Base-by-base conservation (phyloP, 2,888 invertebrate genomes). In the Drosophila robusta region DNA sequence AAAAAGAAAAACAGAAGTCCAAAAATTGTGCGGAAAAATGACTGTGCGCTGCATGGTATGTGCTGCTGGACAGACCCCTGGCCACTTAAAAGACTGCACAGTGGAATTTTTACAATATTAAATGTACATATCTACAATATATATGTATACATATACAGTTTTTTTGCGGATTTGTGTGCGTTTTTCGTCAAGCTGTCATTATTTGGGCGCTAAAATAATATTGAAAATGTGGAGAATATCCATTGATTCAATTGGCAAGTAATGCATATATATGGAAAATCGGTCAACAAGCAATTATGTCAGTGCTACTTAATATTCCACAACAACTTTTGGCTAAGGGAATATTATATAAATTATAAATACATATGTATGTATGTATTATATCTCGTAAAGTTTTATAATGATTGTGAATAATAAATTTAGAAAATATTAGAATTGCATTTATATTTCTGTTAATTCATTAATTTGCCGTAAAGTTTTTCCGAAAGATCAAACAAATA, bases 11-110 rank as follows among this genome's bases (percentile, higher is more conserved):
- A 42, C 52, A 55, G n/a, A 57, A 50, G 42, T 18, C 44, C 29
- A 58, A 47, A 18, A 45, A 42, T 42, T 62, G 5, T 46, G 36
- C 22, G 26, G 29, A 65, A 69, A 75, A 67, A 51, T 75, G 47
- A 45, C 34, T 58, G 54, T 34, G 26, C 57, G 12, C 49, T 57
- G 69, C 60, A 63, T 47, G 55, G 56, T 62, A 58, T 63, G 56
- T 14, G 49, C 45, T 24, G 42, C 39, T 64, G 12, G 26, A 72
- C 44, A 58, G 36, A 64, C 46, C 61, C 18, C 29, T 34, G 42
- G 41, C 29, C 71, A 64, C 38, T 69, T 50, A 9, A 36, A 65
- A n/a, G 29, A 29, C 26, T 26, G 44, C 47, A 49, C 34, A 26
- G 57, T 58, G 60, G 9, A 8, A 2, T 26, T n/a, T 11, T 3